Conservation (phyloP, 2,113 vertebrate species). For the Amblyopsis rosae region DNA sequence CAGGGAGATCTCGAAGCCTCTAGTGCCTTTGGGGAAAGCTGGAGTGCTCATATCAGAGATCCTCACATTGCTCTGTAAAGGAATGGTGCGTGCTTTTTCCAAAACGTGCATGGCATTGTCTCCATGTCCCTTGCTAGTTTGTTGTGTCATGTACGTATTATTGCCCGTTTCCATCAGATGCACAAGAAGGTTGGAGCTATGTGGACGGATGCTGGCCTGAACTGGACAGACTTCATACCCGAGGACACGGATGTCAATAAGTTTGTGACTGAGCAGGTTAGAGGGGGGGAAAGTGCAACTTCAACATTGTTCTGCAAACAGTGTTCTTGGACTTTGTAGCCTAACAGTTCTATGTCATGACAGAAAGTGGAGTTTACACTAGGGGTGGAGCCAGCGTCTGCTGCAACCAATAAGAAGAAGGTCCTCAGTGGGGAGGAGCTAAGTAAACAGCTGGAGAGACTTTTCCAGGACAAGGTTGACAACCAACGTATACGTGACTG, state of each 20-base stretch:
- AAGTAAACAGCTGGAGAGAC: constrained; percentile 82
- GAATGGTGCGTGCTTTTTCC: constrained; percentile 75
- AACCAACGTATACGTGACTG: constrained; percentile 92
- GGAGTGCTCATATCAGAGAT: constrained; percentile 85
- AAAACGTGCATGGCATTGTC: background rate
- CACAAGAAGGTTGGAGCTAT: constrained; percentile 86
- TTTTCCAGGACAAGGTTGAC: constrained; percentile 85
- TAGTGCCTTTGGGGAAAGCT: constrained; percentile 87
- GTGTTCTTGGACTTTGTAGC: background rate
- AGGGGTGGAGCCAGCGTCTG: constrained; percentile 75
- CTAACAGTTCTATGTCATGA: background rate
- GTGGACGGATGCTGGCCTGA: constrained; percentile 88
- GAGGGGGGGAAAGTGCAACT: background rate
- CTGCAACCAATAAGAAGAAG: constrained; percentile 75
- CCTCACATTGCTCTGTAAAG: constrained; percentile 89
- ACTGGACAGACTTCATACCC: constrained; percentile 91
- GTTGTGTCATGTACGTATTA: background rate
- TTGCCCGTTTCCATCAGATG: constrained; percentile 72
- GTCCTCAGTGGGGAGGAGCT: constrained; percentile 83
- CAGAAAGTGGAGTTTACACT: constrained; percentile 93
- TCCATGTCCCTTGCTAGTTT: background rate
- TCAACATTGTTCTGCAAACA: background rate
- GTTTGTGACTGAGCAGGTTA: constrained; percentile 89
- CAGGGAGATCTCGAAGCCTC: constrained; percentile 91
- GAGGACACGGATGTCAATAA: constrained; percentile 89